These are phyloP conservation scores for Danio kyathit DNA, from an alignment of 2,797 vertebrate species.

Conservation along the genomic window DNA sequence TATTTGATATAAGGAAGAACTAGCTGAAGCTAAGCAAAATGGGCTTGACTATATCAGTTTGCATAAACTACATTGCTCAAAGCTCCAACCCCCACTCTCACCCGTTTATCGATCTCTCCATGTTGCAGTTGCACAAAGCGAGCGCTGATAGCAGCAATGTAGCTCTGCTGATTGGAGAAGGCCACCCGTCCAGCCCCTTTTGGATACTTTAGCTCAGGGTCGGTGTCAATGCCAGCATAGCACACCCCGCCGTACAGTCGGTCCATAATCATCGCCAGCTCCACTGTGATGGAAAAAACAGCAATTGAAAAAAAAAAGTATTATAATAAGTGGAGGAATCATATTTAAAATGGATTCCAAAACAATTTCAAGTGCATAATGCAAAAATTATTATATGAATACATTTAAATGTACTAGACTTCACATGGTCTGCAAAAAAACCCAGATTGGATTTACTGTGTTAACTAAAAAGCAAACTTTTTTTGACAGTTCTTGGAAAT, in stretches of 20 bases:
- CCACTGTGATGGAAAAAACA: constrained; percentile 82
- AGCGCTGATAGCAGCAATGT: constrained; percentile 99
- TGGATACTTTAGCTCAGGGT: constrained; percentile 98
- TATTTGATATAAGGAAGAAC: background rate
- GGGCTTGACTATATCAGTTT: background rate
- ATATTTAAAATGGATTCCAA: background rate
- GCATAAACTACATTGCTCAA: background rate
- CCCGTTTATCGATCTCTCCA: constrained; percentile 99
- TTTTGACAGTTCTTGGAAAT: background rate
- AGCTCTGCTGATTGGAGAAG: constrained; percentile 99
- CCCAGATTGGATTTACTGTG: background rate
- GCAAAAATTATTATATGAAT: background rate
- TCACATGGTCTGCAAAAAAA: background rate
- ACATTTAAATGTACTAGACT: background rate
- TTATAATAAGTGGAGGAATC: background rate
- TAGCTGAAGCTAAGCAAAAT: constrained; percentile 1
- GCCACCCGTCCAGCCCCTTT: constrained; percentile 98
- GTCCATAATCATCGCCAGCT: constrained; percentile 99
- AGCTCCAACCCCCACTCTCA: constrained; percentile 72
- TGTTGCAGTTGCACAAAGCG: constrained; percentile 99
- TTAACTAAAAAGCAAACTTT: no score
- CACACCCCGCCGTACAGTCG: constrained; percentile 98
- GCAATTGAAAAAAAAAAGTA: background rate
- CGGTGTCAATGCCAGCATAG: constrained; percentile 98
- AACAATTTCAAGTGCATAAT: background rate